A percentile compares a stretch with the other conserved stretches of the same genome.
phyloP scores from a whole-genome alignment of 1,140 invertebrate genomes.

The Elymnias hypermnestra region DNA sequence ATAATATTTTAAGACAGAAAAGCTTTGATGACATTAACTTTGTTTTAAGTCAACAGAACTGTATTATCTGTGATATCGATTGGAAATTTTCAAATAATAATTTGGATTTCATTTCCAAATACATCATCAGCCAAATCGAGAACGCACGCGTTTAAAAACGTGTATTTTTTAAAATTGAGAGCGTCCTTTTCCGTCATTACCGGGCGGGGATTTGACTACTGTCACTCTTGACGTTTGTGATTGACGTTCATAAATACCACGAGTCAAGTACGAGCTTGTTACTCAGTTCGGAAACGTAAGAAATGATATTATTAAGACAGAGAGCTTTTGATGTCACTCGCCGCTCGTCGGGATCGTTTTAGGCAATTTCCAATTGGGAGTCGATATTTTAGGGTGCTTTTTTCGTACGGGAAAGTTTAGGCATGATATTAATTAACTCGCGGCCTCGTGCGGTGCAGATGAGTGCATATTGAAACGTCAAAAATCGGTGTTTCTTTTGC shows the following conservation, averaged over 20 bases:
- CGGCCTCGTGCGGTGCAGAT: slow-evolving; percentile 44
- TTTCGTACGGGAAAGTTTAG: slow-evolving; percentile 31
- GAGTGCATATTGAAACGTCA: slow-evolving; percentile 74
- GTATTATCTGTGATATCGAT: too few relatives aligned
- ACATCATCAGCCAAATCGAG: too few relatives aligned
- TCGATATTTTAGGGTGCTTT: slow-evolving; percentile 28
- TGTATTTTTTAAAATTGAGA: too few relatives aligned
- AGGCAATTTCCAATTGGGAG: slow-evolving; percentile 27
- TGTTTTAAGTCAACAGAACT: too few relatives aligned
- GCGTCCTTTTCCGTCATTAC: slow-evolving; percentile 61
- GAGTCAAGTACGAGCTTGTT: slow-evolving; percentile 64
- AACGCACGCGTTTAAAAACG: too few relatives aligned
- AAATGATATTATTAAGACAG: slow-evolving; percentile 56
- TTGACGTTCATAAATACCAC: slow-evolving; percentile 66
- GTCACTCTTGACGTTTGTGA: slow-evolving; percentile 68
- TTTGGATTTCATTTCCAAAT: too few relatives aligned
- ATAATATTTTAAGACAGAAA: too few relatives aligned
- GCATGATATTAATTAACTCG: slow-evolving; percentile 62
- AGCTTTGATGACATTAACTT: too few relatives aligned
- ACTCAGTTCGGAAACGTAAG: slow-evolving; percentile 44
- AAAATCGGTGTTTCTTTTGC: slow-evolving; percentile 69
- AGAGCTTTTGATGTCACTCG: slow-evolving; percentile 55
- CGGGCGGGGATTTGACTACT: slow-evolving; percentile 65
- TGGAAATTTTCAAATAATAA: too few relatives aligned
- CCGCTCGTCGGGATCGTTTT: slow-evolving; percentile 9